Percentiles rank a stretch among this genome's conserved stretches.
phyloP scores from a whole-genome alignment of 1,140 invertebrate genomes.

The Pteromalus puparum region DNA sequence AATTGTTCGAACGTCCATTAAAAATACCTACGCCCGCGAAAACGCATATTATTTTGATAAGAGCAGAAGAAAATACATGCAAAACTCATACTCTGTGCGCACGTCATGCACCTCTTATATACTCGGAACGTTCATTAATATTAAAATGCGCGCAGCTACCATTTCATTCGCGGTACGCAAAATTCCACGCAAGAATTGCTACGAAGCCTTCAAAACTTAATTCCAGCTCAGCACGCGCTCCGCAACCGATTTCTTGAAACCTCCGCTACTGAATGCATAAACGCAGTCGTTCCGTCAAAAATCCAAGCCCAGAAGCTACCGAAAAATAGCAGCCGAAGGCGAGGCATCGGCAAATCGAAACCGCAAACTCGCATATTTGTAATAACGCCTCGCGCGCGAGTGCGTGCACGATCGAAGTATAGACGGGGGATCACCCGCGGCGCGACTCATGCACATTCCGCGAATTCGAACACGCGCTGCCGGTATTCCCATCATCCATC shows the following conservation, averaged over 20 bases:
- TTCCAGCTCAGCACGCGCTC: not conserved
- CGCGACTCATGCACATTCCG: not conserved
- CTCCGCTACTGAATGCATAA: not conserved
- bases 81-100: no score
- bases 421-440: slow-evolving; percentile 10
- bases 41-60: no score
- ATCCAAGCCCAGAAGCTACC: not conserved
- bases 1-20: no score
- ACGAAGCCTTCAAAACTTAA: not conserved
- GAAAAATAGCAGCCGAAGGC: not conserved
- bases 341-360: slow-evolving; percentile 12
- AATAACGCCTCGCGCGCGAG: slow-evolving; percentile 1
- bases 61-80: no score
- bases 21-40: no score
- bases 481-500: not conserved
- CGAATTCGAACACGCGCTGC: not conserved
- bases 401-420: not conserved
- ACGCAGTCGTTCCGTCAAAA: not conserved
- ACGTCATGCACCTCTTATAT: no score
- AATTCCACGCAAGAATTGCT: not conserved
- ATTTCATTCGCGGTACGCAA: not conserved
- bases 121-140: not conserved
- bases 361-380: slow-evolving; percentile 19
- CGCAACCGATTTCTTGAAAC: not conserved
- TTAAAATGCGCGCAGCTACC: not conserved